Conservation (phyloP, 2,113 vertebrate genomes). For the Leiothrix lutea region DNA sequence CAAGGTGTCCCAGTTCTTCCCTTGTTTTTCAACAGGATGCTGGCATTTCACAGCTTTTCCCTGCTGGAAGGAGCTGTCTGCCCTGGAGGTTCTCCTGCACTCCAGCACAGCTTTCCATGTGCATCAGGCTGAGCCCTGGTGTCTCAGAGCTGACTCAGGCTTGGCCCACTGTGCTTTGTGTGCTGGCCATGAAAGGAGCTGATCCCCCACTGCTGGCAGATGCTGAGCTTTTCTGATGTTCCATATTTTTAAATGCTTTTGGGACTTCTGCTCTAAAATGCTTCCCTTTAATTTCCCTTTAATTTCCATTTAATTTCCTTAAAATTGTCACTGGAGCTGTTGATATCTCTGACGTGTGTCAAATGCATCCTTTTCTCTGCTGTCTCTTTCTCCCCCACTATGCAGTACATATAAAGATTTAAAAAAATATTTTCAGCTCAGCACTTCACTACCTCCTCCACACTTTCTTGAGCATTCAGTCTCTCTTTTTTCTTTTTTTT, state of each 20-base stretch:
- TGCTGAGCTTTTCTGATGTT: neutral
- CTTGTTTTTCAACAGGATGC: neutral
- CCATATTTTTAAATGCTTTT: slow-evolving; percentile 20
- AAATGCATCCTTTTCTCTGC: slow-evolving; percentile 40
- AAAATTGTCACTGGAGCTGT: slow-evolving; percentile 42
- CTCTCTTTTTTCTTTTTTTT: neutral
- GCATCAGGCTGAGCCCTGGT: neutral
- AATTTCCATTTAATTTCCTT: slow-evolving; percentile 63
- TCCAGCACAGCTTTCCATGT: neutral
- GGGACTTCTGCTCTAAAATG: slow-evolving; percentile 24
- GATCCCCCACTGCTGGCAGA: neutral
- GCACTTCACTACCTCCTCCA: slow-evolving; percentile 39
- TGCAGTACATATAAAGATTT: neutral
- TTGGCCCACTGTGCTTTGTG: neutral
- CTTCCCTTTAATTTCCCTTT: slow-evolving; percentile 51
- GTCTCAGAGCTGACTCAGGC: neutral
- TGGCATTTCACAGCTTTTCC: neutral
- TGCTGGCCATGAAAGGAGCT: neutral
- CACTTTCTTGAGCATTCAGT: neutral
- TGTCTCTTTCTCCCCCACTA: slow-evolving; percentile 16
- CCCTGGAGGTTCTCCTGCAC: neutral
- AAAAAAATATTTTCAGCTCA: neutral
- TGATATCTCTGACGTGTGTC: slow-evolving; percentile 53
- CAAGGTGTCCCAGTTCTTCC: neutral
- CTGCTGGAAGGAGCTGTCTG: neutral